A percentile compares a stretch with the other conserved stretches of the same genome.
These are phyloP conservation scores for Nymphalis urticae DNA, from an alignment of 2,888 invertebrate species.

Conservation along the genomic window DNA sequence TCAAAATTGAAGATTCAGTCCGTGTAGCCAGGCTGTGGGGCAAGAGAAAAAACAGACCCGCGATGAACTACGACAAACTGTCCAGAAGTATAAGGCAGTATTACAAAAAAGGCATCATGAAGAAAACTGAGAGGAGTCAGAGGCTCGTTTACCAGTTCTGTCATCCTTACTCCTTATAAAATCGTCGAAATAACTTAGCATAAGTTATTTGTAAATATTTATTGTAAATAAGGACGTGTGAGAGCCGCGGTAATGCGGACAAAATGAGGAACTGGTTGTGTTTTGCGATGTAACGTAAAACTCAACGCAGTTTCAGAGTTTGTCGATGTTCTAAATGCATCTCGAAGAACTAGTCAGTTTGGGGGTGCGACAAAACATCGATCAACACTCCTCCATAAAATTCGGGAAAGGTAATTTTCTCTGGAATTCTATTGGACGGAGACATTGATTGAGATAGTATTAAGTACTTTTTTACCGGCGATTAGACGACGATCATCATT, in stretches of 20 bases:
- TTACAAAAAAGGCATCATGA: conserved; percentile 99
- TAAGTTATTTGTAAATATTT: conserved; percentile 65
- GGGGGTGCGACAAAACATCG: conserved; percentile 53
- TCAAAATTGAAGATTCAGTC: conserved; percentile 99
- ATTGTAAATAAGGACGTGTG: conserved; percentile 55
- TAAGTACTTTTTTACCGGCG: conserved; percentile 75
- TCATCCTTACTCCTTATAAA: conserved; percentile 93
- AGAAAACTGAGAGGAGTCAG: conserved; percentile 98
- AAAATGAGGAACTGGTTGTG: conserved; percentile 57
- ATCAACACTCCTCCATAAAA: conserved; percentile 69
- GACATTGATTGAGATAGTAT: conserved; percentile 60
- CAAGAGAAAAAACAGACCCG: conserved; percentile 97
- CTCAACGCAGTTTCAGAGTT: conserved; percentile 58
- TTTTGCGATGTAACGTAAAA: conserved; percentile 64
- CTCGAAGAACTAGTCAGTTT: conserved; percentile 48
- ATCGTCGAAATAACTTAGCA: conserved; percentile 47
- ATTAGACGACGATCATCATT: conserved; percentile 54
- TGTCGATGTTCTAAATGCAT: conserved; percentile 52
- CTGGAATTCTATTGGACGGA: conserved; percentile 74
- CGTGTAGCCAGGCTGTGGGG: conserved; percentile 99
- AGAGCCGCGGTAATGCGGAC: conserved; percentile 79
- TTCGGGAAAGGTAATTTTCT: conserved; percentile 82
- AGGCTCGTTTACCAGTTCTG: conserved; percentile 99
- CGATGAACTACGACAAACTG: conserved; percentile 99
- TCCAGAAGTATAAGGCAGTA: conserved; percentile 98